Evolutionary conservation across 2,113 vertebrate genomes (phyloP).

Genomic region (Myiopsitta monachus): DNA sequence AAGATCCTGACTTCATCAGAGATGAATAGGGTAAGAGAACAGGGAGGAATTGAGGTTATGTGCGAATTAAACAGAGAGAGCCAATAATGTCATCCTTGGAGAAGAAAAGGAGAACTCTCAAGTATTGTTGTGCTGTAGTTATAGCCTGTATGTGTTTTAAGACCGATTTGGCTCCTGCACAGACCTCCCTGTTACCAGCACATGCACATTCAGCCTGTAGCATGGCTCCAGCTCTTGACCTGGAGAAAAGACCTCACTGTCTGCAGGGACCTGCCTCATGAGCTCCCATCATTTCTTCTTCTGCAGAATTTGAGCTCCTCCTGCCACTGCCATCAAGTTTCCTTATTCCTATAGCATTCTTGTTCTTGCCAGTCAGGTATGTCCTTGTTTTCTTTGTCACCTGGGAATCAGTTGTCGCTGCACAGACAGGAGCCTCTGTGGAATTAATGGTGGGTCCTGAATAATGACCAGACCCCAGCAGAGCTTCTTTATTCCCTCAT

Average conservation of each 20-base stretch:
- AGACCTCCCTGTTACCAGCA: not conserved
- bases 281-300: not conserved
- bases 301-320: not conserved
- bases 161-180: not conserved
- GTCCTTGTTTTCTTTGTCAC: not conserved
- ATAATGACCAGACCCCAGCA: not conserved
- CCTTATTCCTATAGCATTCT: not conserved
- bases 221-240: not conserved
- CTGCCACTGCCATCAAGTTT: not conserved
- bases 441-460: fast-evolving
- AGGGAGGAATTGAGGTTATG: not conserved
- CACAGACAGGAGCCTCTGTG: not conserved
- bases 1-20: not conserved
- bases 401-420: not conserved
- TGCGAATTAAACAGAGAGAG: not conserved
- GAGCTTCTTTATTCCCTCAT: not conserved
- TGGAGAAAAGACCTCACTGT: not conserved
- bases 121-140: not conserved
- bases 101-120: not conserved
- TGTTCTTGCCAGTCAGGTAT: not conserved
- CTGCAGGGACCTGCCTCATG: not conserved
- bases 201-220: not conserved
- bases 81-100: not conserved
- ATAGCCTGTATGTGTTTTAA: not conserved
- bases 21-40: not conserved